phyloP scores from a whole-genome alignment of 2,797 vertebrate genomes.

The Hyperoplus immaculatus region DNA sequence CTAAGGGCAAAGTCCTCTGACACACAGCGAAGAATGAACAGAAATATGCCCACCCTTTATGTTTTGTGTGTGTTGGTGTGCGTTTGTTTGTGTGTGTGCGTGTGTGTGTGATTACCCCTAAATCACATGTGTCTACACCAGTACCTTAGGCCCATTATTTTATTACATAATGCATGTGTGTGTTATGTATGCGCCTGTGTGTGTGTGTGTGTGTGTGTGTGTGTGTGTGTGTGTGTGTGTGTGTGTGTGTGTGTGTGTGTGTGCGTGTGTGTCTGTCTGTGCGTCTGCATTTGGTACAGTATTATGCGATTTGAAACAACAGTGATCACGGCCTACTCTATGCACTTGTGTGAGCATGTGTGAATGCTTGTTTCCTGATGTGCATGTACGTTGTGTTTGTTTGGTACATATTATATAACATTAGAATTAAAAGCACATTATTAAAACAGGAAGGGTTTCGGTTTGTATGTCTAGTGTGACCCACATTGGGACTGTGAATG shows the following conservation, averaged over 20 bases:
- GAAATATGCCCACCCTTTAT: constrained; percentile 26
- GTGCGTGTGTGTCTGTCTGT: background rate
- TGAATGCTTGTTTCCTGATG: background rate
- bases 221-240: background rate
- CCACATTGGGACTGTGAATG: background rate
- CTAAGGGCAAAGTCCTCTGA: constrained; percentile 55
- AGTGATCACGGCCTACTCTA: background rate
- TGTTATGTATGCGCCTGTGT: background rate
- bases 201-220: background rate
- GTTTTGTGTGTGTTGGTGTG: constrained; percentile 16
- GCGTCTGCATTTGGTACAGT: background rate
- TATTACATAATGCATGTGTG: constrained; percentile 18
- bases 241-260: background rate
- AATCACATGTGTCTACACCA: constrained; percentile 20
- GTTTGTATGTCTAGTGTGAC: background rate
- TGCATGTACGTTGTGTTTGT: background rate
- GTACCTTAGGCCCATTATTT: background rate
- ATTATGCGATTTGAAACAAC: background rate
- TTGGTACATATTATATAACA: background rate
- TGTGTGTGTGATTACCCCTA: background rate
- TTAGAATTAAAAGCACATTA: background rate
- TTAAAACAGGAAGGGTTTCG: too few species aligned
- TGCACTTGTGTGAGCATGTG: background rate
- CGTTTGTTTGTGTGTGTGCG: constrained; percentile 21
- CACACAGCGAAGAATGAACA: constrained; percentile 30